Evolutionary conservation across 2,113 vertebrate species (phyloP).

Genomic region (Octodon degus): DNA sequence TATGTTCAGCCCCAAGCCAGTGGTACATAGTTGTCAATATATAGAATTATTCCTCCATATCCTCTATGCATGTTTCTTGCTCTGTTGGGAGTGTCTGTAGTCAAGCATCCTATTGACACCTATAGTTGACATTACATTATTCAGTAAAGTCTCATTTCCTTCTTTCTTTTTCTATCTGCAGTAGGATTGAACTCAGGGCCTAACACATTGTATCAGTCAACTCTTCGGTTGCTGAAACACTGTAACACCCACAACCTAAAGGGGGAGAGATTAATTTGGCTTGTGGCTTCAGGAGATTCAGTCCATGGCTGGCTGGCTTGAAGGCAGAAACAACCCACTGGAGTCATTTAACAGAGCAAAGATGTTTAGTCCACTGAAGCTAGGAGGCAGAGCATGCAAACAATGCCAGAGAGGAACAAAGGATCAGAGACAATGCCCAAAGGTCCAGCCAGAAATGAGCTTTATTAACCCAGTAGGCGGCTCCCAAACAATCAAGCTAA

Average conservation of each 20-base stretch:
- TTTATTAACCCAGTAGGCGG: too few relatives aligned
- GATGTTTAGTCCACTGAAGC: background rate
- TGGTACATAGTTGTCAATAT: background rate
- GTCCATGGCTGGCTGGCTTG: background rate
- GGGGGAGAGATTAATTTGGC: background rate
- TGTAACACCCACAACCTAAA: background rate
- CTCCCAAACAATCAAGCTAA: background rate
- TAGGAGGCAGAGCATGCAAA: background rate
- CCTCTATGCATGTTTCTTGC: too few relatives aligned
- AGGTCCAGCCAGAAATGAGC: background rate
- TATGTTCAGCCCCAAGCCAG: accelerated
- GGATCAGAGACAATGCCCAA: background rate
- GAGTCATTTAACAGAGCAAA: background rate
- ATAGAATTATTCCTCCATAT: accelerated
- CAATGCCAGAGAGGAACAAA: background rate
- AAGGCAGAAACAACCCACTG: background rate
- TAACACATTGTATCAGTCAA: background rate
- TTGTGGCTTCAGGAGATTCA: background rate
- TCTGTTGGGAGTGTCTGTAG: background rate
- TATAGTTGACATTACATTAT: background rate
- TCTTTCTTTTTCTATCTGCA: background rate
- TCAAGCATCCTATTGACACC: background rate
- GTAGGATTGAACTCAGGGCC: background rate
- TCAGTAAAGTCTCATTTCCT: background rate
- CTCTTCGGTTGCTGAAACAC: background rate